Conservation (phyloP, 2,888 invertebrate species). For the Omphaloscelis lunosa region DNA sequence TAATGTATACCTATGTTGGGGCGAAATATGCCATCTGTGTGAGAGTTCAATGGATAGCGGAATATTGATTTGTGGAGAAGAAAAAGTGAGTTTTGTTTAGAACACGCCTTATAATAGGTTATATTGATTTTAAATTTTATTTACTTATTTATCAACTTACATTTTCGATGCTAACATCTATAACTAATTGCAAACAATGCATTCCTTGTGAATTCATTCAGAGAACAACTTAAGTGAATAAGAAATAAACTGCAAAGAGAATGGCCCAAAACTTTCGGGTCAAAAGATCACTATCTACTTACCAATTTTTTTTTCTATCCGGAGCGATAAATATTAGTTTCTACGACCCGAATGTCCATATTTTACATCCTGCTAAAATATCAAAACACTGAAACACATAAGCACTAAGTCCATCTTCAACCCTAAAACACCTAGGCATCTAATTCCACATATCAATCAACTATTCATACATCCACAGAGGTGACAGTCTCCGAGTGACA, state of each 20-base stretch:
- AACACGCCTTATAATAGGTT: background rate
- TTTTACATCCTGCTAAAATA: background rate
- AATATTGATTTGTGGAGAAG: background rate
- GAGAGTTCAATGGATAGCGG: slow-evolving; percentile 26
- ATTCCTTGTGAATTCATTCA: no score
- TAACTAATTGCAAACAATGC: no score
- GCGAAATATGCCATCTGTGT: slow-evolving; percentile 31
- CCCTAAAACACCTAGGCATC: slow-evolving; percentile 35
- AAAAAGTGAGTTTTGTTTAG: background rate
- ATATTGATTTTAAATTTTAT: no score
- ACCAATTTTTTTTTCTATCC: background rate
- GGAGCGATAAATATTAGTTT: background rate
- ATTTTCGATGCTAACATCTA: no score
- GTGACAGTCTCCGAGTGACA: slow-evolving; percentile 62
- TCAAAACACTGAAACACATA: background rate
- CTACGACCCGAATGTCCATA: background rate
- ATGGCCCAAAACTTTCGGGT: background rate
- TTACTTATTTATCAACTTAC: no score
- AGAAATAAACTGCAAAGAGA: background rate
- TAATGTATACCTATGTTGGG: slow-evolving; percentile 38
- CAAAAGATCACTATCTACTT: no score
- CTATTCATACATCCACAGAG: slow-evolving; percentile 63
- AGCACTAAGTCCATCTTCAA: background rate
- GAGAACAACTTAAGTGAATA: background rate
- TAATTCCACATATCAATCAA: slow-evolving; percentile 69